Evolutionary conservation across 2,888 invertebrate genomes (phyloP), one percentile per base, ranked within the genome.

Genomic region (Exephanes ischioxanthus): DNA sequence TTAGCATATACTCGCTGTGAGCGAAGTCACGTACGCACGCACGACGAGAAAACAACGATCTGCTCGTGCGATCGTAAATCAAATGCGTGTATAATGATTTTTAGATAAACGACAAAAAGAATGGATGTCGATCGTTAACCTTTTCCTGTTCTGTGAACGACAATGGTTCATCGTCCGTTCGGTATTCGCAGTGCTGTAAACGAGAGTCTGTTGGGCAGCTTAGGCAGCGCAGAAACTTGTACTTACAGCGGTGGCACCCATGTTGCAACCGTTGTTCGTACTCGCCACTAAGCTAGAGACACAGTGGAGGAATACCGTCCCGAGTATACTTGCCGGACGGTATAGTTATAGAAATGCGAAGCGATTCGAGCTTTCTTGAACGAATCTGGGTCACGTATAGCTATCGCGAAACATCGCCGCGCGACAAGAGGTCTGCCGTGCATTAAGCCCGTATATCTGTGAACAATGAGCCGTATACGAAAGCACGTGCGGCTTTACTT

Each of bases 11-110:
- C 33, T 37, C 51, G 26, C 53, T 75, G 68, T 79, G 83, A 73
- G 63, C 51, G 22, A 68, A 83, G 79, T 79, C 83, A 83, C 83
- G 83, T 83, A 68, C 78, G 41, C 67, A 26, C 78, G 41, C 58
- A 26, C 41, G 58, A 6, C 7, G 9, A 22, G 37, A 70, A 58
- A 75, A 45, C 41, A 70, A 58, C 63, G 51, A 63, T 16, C 73
- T 19, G 66, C 45, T 26, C 53, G 63, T 45, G 19, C 51, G 53
- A 66, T 14, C 45, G 16, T 55, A 73, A 63, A 51, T 73, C 41
- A 26, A 58, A 58, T 16, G 41, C 41, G 26, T 58, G 26, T 73
- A 0, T 9, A 55, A 22, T 9, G 26, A 19, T 58, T 41, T 14
- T 16, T 0, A 26, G 30, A 16, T 9, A 37, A 33, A 41, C 6